A percentile compares a stretch with the other conserved stretches of the same genome.
Conservation (phyloP, 2,797 vertebrate species). For the Hydrolagus colliei region DNA sequence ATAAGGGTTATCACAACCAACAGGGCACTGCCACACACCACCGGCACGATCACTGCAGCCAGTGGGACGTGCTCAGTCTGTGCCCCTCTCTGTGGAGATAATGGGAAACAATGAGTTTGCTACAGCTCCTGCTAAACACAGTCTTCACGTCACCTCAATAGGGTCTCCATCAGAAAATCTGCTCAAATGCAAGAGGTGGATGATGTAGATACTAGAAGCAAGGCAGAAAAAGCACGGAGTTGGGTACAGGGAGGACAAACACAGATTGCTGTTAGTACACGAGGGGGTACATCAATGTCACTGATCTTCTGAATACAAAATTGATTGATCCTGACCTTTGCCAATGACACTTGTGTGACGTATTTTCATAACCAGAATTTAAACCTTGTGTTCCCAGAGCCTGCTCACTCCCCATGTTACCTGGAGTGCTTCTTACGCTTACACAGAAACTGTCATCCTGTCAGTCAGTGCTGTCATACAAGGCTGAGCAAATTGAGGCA, state of each 20-base stretch:
- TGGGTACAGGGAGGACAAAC: not conserved
- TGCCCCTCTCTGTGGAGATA: conserved; percentile 66
- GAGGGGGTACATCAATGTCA: not conserved
- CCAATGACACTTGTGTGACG: conserved; percentile 1
- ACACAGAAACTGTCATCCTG: not conserved
- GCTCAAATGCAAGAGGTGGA: not conserved
- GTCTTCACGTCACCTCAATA: not conserved
- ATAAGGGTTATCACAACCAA: conserved; percentile 73
- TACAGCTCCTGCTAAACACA: not conserved
- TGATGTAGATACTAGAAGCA: not conserved
- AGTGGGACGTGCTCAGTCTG: conserved; percentile 66
- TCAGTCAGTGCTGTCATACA: not conserved
- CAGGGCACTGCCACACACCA: conserved; percentile 75
- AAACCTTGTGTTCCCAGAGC: no score
- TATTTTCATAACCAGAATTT: not conserved
- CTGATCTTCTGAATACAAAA: not conserved
- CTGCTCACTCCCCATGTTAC: no score
- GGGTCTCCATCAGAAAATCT: conserved; percentile 30
- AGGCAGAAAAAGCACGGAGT: not conserved
- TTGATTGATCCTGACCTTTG: not conserved
- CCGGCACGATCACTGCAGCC: conserved; percentile 78
- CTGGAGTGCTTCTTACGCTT: not conserved
- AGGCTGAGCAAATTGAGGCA: not conserved
- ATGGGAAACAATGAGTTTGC: conserved; percentile 40
- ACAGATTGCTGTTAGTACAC: not conserved